Base-by-base conservation (phyloP, 2,888 invertebrate genomes). In the Phortica okadai region DNA sequence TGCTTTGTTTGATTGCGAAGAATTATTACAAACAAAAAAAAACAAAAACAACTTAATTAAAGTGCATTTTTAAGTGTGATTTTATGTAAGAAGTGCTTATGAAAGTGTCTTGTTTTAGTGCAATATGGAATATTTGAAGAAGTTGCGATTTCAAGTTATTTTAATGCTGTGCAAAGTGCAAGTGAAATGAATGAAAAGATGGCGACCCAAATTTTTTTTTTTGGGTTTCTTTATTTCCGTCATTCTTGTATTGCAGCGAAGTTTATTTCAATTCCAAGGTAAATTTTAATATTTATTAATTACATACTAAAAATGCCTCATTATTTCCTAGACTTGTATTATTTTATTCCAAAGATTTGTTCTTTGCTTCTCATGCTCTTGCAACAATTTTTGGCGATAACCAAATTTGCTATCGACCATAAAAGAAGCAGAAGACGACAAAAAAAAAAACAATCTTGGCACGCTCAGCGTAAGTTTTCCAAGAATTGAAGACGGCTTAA, bases 391-490 rank as follows among this genome's bases (percentile, higher is more conserved):
- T 42, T 67, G 67, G 54, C 70, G 33, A 70, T 54, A 70, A 59
- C 54, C 14, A 54, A 45, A n/a, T 41, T 69, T 42, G 25, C 54
- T 54, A 54, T 54, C 56, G 54, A 66, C 14, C 59, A n/a, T 45
- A 54, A 54, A 82, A 83, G 86, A 88, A 84, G 79, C 88, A 82
- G 83, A 86, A 86, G 88, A 56, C 8, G 83, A 86, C n/a, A n/a
- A 86, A 87, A 88, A 87, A 87, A 86, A 88, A 86, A 86, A 87
- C 86, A 87, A 88, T 87, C 85, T 84, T 85, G 86, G 86, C 87
- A 78, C 74, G 73, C 58, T 77, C 70, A 72, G 21, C 56, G 42
- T 45, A 86, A 88, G 81, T 86, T 85, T 87, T 87, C 87, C 88
- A 83, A 82, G 87, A 87, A 87, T 83, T 87, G 82, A 86, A 84